A percentile compares a stretch with the other conserved stretches of the same genome.
Conservation (phyloP, 2,113 vertebrate species). For the Peromyscus leucopus region DNA sequence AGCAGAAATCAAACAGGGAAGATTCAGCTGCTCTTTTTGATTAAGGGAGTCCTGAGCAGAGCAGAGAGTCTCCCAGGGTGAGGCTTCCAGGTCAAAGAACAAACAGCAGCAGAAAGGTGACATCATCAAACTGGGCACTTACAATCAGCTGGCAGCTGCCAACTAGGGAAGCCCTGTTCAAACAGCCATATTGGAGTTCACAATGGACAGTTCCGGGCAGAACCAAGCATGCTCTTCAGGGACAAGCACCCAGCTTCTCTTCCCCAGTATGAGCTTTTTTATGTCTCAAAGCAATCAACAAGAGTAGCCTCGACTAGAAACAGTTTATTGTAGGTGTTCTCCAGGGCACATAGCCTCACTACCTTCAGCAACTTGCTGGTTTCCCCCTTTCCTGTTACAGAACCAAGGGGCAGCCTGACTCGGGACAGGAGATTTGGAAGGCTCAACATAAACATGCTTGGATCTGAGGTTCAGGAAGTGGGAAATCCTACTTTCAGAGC, state of each 20-base stretch:
- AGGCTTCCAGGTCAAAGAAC: not conserved
- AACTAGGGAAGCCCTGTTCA: not conserved
- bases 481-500: no score
- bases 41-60: not conserved
- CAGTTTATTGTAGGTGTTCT: not conserved
- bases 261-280: not conserved
- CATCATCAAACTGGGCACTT: not conserved
- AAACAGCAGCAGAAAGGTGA: not conserved
- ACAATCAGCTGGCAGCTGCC: not conserved
- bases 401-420: not conserved
- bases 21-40: not conserved
- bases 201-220: no score
- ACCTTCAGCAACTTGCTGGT: no score
- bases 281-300: not conserved
- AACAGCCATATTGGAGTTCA: not conserved
- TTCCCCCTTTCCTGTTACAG: not conserved
- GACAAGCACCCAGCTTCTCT: not conserved
- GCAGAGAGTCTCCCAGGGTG: not conserved
- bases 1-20: not conserved
- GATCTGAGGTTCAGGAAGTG: not conserved
- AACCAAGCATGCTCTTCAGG: not conserved
- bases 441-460: not conserved
- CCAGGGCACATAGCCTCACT: not conserved
- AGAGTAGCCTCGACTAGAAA: not conserved
- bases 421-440: not conserved